Base-by-base conservation (phyloP, 2,113 vertebrate genomes). In the Brachyhypopomus gauderio region DNA sequence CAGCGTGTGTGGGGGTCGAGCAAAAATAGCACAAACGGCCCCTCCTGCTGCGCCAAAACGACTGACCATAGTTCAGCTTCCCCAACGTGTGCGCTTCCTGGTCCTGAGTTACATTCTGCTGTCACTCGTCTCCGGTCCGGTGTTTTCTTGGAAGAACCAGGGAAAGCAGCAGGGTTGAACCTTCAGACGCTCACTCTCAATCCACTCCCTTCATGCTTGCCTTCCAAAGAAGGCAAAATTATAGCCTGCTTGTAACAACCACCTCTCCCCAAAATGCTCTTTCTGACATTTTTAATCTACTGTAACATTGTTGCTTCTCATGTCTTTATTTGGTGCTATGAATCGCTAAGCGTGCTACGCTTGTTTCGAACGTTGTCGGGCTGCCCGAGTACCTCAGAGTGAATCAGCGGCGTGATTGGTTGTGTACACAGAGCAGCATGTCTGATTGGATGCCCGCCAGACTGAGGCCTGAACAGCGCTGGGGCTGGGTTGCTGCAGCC, bases 31-130 rank as follows among this genome's bases (percentile, higher is more conserved):
- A 84, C 72, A 62, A 71, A 77, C 0, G 9, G 1, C 84, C 58
- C 83, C 83, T 90, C 90, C 90, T 74, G n/a, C 85, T 88, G 87
- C 87, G 86, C 78, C 67, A 66, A 89, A 87, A 89, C 73, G 86
- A 86, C 88, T 89, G 82, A 88, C 87, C 60, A 3, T 81, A 84
- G 86, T 85, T 91, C 86, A 86, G 89, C 87, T 89, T 91, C 87
- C 41, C 41, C 41, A 6, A 8, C 5, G 41, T 87, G 73, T 63
- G 25, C 83, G 85, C 86, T 90, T 82, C 84, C 86, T 87, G 83
- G 81, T 81, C 79, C 83, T 82, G 80, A 83, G 81, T 88, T 84
- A 88, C 77, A 75, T 76, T 45, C 64, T 67, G 60, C 76, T 81
- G 74, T 85, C 81, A 85, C 71, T 52, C 36, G 41, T 56, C 85